Conservation (phyloP, 2,113 vertebrate genomes). For the Eclectus roratus region DNA sequence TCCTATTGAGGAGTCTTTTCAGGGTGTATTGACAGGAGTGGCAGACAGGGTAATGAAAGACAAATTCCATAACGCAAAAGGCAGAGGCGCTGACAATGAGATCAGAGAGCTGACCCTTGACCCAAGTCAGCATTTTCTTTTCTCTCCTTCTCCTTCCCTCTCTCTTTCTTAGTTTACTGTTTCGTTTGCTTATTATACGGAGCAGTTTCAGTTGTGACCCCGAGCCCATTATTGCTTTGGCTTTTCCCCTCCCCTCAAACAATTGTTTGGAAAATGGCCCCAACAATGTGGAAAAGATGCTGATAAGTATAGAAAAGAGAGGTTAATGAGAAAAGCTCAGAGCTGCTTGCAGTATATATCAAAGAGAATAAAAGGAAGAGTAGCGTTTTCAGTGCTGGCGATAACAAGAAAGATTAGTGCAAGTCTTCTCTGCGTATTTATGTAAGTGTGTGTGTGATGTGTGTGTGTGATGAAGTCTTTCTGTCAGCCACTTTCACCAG, state of each 20-base stretch:
- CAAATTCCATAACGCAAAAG: slow-evolving; percentile 75
- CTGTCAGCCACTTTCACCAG: not conserved
- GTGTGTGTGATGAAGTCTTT: not conserved
- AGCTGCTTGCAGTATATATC: slow-evolving; percentile 76
- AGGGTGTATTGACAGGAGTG: slow-evolving; percentile 70
- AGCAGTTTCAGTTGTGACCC: slow-evolving; percentile 72
- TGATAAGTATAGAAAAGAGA: slow-evolving; percentile 78
- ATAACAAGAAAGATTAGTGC: slow-evolving; percentile 60
- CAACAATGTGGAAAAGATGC: slow-evolving; percentile 80
- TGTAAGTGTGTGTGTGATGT: not conserved
- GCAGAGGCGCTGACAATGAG: slow-evolving; percentile 76
- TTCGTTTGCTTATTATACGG: slow-evolving; percentile 25
- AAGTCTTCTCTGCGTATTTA: not conserved
- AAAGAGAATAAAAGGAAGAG: slow-evolving; percentile 73
- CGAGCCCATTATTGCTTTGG: slow-evolving; percentile 74
- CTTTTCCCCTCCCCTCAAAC: slow-evolving; percentile 30
- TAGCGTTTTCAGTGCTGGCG: slow-evolving; percentile 76
- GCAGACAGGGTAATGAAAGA: slow-evolving; percentile 80
- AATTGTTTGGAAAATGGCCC: slow-evolving; percentile 80
- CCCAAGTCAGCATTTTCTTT: slow-evolving; percentile 77
- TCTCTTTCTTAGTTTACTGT: slow-evolving; percentile 40
- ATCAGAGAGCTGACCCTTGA: slow-evolving; percentile 84
- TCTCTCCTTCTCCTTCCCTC: slow-evolving; percentile 67
- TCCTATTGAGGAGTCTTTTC: slow-evolving; percentile 58
- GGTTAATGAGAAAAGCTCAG: slow-evolving; percentile 75